Percentiles rank a stretch among this genome's conserved stretches.
These are phyloP conservation scores for Darevskia nairensis DNA, from an alignment of 2,797 vertebrate species.

Conservation along the genomic window DNA sequence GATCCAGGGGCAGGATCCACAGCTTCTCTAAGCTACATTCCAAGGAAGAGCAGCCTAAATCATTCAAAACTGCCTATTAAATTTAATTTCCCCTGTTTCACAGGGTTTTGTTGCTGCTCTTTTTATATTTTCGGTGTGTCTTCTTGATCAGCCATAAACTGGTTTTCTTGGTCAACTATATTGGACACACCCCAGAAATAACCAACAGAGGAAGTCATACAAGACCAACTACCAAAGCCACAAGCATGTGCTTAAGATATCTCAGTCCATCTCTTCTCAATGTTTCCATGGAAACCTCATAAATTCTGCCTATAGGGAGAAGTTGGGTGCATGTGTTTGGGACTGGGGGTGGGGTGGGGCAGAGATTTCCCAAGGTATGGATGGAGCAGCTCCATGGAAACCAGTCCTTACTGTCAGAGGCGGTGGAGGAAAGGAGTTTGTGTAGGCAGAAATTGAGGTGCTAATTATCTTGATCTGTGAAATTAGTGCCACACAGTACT, in stretches of 20 bases:
- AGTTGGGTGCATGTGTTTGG: not conserved
- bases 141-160: not conserved
- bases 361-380: conserved; percentile 66
- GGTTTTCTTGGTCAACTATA: not conserved
- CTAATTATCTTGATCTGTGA: conserved; percentile 22
- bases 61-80: not conserved
- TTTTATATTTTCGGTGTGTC: not conserved
- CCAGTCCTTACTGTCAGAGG: conserved; percentile 54
- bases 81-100: not conserved
- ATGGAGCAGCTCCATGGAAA: conserved; percentile 72
- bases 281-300: conserved; percentile 77
- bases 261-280: conserved; percentile 27
- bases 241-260: not conserved
- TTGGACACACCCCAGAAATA: not conserved
- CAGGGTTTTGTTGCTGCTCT: not conserved
- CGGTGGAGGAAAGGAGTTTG: conserved; percentile 21
- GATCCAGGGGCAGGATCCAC: too few relatives aligned
- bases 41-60: not conserved
- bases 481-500: conserved; percentile 24
- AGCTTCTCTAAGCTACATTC: not conserved
- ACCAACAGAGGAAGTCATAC: not conserved
- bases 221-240: not conserved
- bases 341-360: not conserved
- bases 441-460: conserved; percentile 46
- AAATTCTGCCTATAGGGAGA: conserved; percentile 72